Conservation (phyloP, 2,888 invertebrate genomes). For the Leucozona laternaria region DNA sequence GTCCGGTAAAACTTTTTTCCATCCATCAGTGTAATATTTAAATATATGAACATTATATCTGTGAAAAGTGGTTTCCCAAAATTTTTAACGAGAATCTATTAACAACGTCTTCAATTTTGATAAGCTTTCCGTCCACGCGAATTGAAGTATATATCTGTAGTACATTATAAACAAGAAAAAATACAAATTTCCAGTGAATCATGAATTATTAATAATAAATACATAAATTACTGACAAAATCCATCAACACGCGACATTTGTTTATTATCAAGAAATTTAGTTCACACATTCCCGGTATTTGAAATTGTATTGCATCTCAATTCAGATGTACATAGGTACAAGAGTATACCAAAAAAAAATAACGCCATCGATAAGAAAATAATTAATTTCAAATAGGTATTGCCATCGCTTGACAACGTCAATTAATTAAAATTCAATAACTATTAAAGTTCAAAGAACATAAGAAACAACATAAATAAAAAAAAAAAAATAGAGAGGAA, state of each 20-base stretch:
- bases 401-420: neutral
- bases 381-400: neutral
- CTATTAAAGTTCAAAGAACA: constrained; percentile 49
- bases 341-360: neutral
- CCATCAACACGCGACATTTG: neutral
- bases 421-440: no score
- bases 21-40: neutral
- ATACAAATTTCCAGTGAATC: no score
- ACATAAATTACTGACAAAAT: neutral
- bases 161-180: no score
- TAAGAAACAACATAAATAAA: neutral
- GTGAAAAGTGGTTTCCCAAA: neutral
- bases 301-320: neutral
- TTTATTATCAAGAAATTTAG: neutral
- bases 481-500: neutral
- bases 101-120: neutral
- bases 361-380: neutral
- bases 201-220: neutral
- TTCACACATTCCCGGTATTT: constrained; percentile 30
- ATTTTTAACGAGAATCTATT: neutral
- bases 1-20: neutral
- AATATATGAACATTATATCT: neutral
- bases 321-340: neutral
- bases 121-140: neutral
- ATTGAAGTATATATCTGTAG: neutral